Evolutionary conservation across 2,113 vertebrate species (phyloP), one percentile per base, ranked within the genome.

Genomic region (Xiphias gladius): DNA sequence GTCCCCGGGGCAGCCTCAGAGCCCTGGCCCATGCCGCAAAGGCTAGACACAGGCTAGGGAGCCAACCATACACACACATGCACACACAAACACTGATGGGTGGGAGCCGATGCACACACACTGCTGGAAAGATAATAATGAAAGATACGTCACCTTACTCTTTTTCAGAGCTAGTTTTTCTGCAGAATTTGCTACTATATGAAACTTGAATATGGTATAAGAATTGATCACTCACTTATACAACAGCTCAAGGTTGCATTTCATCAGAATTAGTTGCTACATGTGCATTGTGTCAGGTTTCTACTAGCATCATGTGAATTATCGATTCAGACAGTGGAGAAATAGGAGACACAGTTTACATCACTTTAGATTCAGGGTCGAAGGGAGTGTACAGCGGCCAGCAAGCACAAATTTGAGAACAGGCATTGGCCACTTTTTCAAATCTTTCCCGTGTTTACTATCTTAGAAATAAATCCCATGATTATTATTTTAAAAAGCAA

Each of bases 11-110:
- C 90, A 93, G 80, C 91, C 77, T 72, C 92, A 90, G 90, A 92
- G 91, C 84, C 85, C 89, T 94, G 93, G 95, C 95, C 94, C 87
- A 79, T 91, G 91, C 90, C 79, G 91, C 92, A 92, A 94, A 94
- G 93, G 92, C 93, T 90, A 92, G 92, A 90, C 91, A 92, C 91
- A 86, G 91, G 91, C 79, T 90, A 91, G 76, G 74, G 81, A 93
- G 92, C 93, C 93, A 95, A 85, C 88, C 79, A 48, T 91, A 55
- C 79, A 66, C 30, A 55, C 59, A 54, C 43, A 80, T 28, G 58
- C 39, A 48, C 61, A 77, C 77, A 77, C 67, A 83, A 48, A 54
- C 48, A 59, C 63, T 72, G 41, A 81, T 32, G 58, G 69, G 14
- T 64, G 61, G 58, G 62, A 82, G 78, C 58, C 50, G 67, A 86